Percentiles rank a stretch among this genome's conserved stretches.
These are phyloP conservation scores for Mactromeris polynyma DNA, from an alignment of 2,888 invertebrate species.

Conservation along the genomic window DNA sequence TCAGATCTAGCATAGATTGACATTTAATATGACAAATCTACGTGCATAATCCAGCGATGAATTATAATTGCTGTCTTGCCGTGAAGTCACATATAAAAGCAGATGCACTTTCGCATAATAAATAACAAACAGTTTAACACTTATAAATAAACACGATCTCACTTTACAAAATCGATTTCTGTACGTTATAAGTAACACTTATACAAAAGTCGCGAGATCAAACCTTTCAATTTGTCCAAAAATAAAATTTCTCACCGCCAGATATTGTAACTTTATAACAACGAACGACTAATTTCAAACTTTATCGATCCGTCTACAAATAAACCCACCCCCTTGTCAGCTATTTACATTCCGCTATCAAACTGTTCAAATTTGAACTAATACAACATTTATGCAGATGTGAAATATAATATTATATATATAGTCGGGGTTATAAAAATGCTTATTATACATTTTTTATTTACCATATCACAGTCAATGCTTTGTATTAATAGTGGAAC, in stretches of 20 bases:
- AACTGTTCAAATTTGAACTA: constrained; percentile 13
- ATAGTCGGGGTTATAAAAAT: not conserved
- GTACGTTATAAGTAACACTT: not conserved
- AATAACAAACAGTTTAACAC: not conserved
- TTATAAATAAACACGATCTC: not conserved
- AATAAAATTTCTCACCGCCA: not conserved
- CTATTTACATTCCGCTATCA: not conserved
- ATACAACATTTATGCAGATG: not conserved
- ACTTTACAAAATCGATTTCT: not conserved
- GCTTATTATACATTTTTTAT: not conserved
- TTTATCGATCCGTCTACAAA: not conserved
- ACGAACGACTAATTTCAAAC: not conserved
- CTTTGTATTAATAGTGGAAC: not conserved
- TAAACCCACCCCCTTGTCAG: not conserved
- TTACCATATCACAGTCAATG: not conserved
- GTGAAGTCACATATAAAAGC: not conserved
- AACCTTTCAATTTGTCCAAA: not conserved
- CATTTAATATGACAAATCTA: not conserved
- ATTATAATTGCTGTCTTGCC: not conserved
- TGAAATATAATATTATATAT: not conserved
- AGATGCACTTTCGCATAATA: not conserved
- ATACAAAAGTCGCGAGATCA: not conserved
- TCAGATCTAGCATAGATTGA: not conserved
- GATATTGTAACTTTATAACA: not conserved
- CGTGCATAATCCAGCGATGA: not conserved